Evolutionary conservation across 1,140 invertebrate species (phyloP), one percentile per base, ranked within the genome.

Genomic region (Whitmania pigra): DNA sequence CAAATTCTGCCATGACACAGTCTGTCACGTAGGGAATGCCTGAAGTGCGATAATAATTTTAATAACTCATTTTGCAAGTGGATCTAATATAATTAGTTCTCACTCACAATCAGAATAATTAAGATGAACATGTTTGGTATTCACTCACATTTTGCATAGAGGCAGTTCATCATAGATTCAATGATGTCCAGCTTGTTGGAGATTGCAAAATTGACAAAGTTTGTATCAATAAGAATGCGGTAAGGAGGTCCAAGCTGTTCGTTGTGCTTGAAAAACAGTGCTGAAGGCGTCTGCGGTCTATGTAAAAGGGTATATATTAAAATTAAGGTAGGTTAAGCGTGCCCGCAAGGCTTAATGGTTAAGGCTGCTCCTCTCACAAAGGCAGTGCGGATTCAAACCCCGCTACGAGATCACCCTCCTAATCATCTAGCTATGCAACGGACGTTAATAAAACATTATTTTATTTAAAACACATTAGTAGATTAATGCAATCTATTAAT

Each of bases 171-270:
- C 92, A 99, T 96, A 76, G 90, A 92, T 79, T 96, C 88, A 69
- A 97, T 87, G 67, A 99, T 89, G 79, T 99, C 97, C 71, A 99
- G 82, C 85, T 98, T 97, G 80, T 97, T 96, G 84, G 97, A 96
- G 43, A 99, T 94, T 0, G 95, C 94, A 81, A 99, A 98, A 79
- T 99, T 99, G 4, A 99, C 89, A 78, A 99, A 99, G 84, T 99
- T 99, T 1, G 97, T 99, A 81, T 99, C 97, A 20, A 99, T 81
- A 43, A 99, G 83, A 55, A 99, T 88, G 77, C 96, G 95, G 82
- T 95, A 99, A 0, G 97, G 97, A 18, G 97, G 97, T 0, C 94
- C 97, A 2, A 99, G 82, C 80, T 98, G 94, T n/a, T 90, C 97
- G 79, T 99, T 99, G 83, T 99, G 99, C 80, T 94, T 88, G 78